Evolutionary conservation across 2,113 vertebrate genomes (phyloP), one percentile per base, ranked within the genome.

Genomic region (Percina caprodes): DNA sequence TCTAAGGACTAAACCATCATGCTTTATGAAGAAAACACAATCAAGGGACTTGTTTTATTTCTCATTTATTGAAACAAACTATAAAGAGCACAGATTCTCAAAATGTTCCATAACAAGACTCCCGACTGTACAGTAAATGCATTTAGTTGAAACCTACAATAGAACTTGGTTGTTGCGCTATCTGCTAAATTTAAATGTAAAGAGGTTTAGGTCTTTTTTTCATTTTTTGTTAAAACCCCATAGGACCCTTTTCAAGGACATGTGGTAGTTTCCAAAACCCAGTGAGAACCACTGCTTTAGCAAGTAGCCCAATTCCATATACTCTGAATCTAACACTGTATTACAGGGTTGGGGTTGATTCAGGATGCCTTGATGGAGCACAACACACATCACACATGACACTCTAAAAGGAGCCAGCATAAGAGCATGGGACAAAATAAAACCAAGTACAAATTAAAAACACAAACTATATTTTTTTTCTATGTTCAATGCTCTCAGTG

Each of bases 331-430:
- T 63, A 90, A 88, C 79, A 91, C 86, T 92, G 86, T 90, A 91
- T 86, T 76, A 86, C 85, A 92, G 86, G 91, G 90, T 91, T 90
- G 90, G 91, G 89, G 90, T 92, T 66, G 59, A 90, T 90, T 88
- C 75, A 85, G 81, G 75, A 86, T 79, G 74, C 80, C 70, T 86
- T 82, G 84, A 75, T 78, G 46, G 79, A 89, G 61, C 60, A 33
- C 74, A 79, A 78, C 67, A 84, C 39, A 75, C 55, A 74, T 71
- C 55, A 86, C 69, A 87, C n/a, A 18, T 11, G 14, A 80, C 74
- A 68, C 63, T 62, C 63, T 45, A 73, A 75, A 60, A 73, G 24
- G 59, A 86, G 79, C 7, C 62, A 81, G 74, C 87, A 85, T 92
- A 84, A 75, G 45, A 91, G 85, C 68, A 85, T 82, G 60, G 85